These are phyloP conservation scores for Euplagia quadripunctaria DNA, from an alignment of 2,888 invertebrate species.

Conservation along the genomic window DNA sequence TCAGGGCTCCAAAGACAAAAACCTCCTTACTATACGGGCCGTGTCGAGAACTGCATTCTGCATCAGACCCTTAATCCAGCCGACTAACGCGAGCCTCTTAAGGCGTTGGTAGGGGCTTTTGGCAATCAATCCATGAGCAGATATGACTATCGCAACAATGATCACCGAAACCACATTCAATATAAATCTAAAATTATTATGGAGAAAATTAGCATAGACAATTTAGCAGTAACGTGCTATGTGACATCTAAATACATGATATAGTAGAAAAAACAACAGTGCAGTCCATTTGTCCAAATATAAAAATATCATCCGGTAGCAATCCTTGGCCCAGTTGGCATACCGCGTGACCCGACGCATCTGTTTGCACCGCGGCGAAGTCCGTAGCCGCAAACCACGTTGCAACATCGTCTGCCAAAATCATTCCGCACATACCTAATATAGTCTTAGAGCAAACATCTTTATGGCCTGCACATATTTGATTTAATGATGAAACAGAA, in stretches of 20 bases:
- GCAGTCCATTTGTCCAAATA: conserved; percentile 57
- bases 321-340: conserved; percentile 79
- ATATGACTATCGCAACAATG: too few relatives aligned
- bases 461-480: conserved; percentile 37
- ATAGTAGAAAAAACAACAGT: conserved; percentile 53
- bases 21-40: too few relatives aligned
- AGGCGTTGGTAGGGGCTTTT: too few relatives aligned
- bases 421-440: conserved; percentile 56
- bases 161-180: too few relatives aligned
- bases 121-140: too few relatives aligned
- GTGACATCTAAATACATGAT: conserved; percentile 34
- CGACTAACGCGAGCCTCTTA: too few relatives aligned
- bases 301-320: conserved; percentile 71
- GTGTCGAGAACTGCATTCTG: too few relatives aligned
- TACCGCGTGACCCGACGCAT: conserved; percentile 73
- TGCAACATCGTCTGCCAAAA: conserved; percentile 61
- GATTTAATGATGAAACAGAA: conserved; percentile 33
- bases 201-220: neutral
- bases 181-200: neutral
- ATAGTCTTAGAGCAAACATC: conserved; percentile 43
- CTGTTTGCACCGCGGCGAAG: conserved; percentile 58
- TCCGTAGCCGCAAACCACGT: conserved; percentile 48
- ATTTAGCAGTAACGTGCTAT: neutral
- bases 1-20: too few relatives aligned
- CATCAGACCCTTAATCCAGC: too few relatives aligned